phyloP scores from a whole-genome alignment of 2,113 vertebrate genomes.

The Hippocampus abdominalis region DNA sequence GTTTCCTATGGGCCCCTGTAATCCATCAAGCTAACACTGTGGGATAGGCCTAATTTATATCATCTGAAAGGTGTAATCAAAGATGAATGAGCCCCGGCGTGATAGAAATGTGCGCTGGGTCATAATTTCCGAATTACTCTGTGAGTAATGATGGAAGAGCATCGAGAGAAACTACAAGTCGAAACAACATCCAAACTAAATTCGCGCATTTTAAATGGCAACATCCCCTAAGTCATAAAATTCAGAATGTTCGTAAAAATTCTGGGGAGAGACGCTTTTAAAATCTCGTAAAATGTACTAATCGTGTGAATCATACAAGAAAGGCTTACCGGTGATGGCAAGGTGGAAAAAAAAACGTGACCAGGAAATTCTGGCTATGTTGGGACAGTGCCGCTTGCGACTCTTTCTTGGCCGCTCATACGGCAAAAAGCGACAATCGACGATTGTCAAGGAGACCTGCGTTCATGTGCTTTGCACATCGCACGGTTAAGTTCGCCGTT shows the following conservation, averaged over 20 bases:
- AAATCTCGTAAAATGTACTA: too few relatives aligned
- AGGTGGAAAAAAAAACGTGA: neutral
- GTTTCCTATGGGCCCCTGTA: conserved; percentile 65
- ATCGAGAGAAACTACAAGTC: conserved; percentile 44
- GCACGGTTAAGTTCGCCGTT: too few relatives aligned
- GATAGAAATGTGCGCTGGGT: conserved; percentile 68
- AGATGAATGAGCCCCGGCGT: conserved; percentile 70
- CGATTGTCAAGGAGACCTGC: too few relatives aligned
- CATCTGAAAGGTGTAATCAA: conserved; percentile 76
- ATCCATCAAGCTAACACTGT: conserved; percentile 70
- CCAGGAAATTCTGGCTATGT: too few relatives aligned
- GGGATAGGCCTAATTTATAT: conserved; percentile 75
- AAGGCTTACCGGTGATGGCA: neutral
- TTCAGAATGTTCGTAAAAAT: neutral
- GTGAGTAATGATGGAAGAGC: conserved; percentile 59
- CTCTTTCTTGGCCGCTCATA: too few relatives aligned
- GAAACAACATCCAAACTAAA: conserved; percentile 17
- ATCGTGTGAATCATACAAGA: neutral
- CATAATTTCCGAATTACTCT: conserved; percentile 65
- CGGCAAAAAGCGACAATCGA: too few relatives aligned
- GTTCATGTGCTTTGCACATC: too few relatives aligned
- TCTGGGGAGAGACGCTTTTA: too few relatives aligned
- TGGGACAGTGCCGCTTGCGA: too few relatives aligned
- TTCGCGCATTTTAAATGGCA: neutral
- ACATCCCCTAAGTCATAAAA: neutral